Conservation (phyloP, 2,797 vertebrate genomes). For the Alca torda region DNA sequence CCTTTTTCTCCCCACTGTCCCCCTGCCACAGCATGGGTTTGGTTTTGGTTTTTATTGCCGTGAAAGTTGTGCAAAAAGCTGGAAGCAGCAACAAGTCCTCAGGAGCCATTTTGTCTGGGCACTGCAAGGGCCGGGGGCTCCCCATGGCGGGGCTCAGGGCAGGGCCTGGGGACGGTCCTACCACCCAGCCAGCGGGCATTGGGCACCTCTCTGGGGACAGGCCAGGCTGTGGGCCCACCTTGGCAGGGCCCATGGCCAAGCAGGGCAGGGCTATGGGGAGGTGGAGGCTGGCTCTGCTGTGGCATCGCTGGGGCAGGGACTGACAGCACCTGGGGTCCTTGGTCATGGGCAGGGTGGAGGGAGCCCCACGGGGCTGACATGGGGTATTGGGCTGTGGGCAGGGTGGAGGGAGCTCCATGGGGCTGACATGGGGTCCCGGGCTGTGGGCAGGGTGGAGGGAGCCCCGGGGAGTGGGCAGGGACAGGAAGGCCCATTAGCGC, state of each 20-base stretch:
- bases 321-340: neutral
- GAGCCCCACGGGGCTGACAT: too few species aligned
- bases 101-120: neutral
- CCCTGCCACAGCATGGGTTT: accelerated
- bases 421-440: too few species aligned
- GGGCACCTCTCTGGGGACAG: accelerated
- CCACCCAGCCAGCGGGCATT: neutral
- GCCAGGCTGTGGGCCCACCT: neutral
- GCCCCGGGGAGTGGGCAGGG: neutral
- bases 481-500: neutral
- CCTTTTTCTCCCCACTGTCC: accelerated
- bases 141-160: neutral
- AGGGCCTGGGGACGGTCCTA: neutral
- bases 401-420: too few species aligned
- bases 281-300: neutral
- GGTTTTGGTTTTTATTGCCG: neutral
- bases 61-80: neutral
- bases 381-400: neutral
- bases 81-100: neutral
- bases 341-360: neutral
- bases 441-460: neutral
- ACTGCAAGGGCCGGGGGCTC: accelerated
- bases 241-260: neutral
- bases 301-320: neutral
- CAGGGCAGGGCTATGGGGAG: neutral